Conservation (phyloP, 2,113 vertebrate species). For the Onychostruthus taczanowskii region DNA sequence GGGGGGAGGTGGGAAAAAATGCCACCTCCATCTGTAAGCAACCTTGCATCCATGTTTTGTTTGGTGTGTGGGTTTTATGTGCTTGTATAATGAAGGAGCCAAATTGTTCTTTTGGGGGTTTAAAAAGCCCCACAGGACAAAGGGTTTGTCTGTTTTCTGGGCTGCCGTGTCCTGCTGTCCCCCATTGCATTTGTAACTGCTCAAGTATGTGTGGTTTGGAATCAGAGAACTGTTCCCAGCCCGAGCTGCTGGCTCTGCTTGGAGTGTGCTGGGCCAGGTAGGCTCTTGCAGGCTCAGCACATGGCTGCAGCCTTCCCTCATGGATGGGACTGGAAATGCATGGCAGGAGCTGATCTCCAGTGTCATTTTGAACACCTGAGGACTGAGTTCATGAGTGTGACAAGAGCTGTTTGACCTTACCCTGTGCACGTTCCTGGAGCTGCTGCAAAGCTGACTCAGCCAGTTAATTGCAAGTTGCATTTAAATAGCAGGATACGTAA, state of each 20-base stretch:
- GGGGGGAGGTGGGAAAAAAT: neutral
- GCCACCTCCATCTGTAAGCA: neutral
- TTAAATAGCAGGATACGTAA: neutral
- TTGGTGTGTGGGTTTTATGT: neutral
- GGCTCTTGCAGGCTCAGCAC: conserved; percentile 25
- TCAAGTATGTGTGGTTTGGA: conserved; percentile 79
- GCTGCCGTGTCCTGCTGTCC: conserved; percentile 43
- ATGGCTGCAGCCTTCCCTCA: neutral
- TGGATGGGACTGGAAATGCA: neutral
- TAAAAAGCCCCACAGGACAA: neutral
- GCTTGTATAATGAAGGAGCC: neutral
- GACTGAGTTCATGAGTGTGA: neutral
- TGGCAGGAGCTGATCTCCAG: neutral
- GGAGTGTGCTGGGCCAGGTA: neutral
- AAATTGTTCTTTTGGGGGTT: neutral
- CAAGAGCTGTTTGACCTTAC: neutral
- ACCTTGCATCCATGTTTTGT: neutral
- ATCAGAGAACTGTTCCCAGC: conserved; percentile 58
- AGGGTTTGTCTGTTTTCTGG: conserved; percentile 40
- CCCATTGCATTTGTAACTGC: conserved; percentile 61
- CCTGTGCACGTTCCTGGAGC: neutral
- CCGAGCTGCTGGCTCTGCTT: conserved; percentile 56
- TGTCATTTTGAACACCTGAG: neutral
- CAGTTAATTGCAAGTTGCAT: neutral
- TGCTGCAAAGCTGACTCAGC: neutral